These are phyloP conservation scores for Poecilia picta DNA, from an alignment of 2,797 vertebrate genomes.

Conservation along the genomic window DNA sequence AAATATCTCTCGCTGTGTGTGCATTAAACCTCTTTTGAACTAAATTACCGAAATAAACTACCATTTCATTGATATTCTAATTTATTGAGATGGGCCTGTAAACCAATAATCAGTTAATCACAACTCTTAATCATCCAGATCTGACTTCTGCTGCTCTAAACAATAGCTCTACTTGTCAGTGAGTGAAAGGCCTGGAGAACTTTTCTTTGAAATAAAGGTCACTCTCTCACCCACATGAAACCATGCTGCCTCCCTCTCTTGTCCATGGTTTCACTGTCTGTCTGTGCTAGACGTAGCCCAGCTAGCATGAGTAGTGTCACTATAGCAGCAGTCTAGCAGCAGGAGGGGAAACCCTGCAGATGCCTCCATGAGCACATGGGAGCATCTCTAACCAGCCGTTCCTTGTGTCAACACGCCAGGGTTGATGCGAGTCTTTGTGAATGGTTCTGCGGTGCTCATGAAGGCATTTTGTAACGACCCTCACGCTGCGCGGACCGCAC, in stretches of 20 bases:
- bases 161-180: constrained; percentile 76
- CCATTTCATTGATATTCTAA: background rate
- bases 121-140: constrained; percentile 75
- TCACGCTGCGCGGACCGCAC: constrained; percentile 87
- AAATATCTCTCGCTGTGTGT: background rate
- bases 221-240: constrained; percentile 72
- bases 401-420: constrained; percentile 58
- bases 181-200: constrained; percentile 51
- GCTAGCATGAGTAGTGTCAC: constrained; percentile 79
- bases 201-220: constrained; percentile 69
- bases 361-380: constrained; percentile 75
- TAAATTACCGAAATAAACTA: background rate
- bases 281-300: constrained; percentile 71
- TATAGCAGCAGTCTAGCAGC: constrained; percentile 64
- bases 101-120: constrained; percentile 76
- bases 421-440: constrained; percentile 83
- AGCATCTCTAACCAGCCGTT: constrained; percentile 61
- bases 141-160: constrained; percentile 93
- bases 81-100: constrained; percentile 55
- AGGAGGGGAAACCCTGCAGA: constrained; percentile 47
- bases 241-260: constrained; percentile 72
- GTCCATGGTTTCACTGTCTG: constrained; percentile 77
- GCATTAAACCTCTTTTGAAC: constrained; percentile 1
- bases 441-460: constrained; percentile 86
- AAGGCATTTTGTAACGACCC: constrained; percentile 66